Evolutionary conservation across 2,113 vertebrate species (phyloP).

Genomic region (Gasterosteus aculeatus): DNA sequence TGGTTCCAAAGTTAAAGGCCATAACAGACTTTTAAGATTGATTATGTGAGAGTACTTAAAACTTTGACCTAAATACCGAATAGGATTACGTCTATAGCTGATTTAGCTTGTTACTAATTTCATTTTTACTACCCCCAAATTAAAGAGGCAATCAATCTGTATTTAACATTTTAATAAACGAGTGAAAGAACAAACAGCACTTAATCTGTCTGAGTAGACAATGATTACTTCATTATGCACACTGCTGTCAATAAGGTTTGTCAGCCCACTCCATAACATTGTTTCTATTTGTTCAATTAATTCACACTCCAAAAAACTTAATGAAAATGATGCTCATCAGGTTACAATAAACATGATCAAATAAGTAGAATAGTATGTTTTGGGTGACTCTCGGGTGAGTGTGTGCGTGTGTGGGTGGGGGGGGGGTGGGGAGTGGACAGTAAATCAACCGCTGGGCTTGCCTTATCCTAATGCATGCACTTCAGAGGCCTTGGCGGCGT

Average conservation of each 20-base stretch:
- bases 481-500: slow-evolving; percentile 43
- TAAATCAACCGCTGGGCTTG: slow-evolving; percentile 39
- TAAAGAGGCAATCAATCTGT: slow-evolving; percentile 1
- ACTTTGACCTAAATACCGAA: slow-evolving; percentile 21
- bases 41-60: slow-evolving; percentile 17
- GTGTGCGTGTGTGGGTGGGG: background rate
- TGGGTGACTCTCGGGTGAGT: slow-evolving; percentile 34
- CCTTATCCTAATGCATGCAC: slow-evolving; percentile 44
- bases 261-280: background rate
- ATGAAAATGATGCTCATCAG: slow-evolving; percentile 13
- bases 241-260: slow-evolving; percentile 33
- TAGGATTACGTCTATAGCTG: slow-evolving; percentile 15
- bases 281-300: background rate
- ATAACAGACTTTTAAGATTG: slow-evolving; percentile 33
- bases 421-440: slow-evolving; percentile 43
- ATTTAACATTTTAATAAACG: slow-evolving; percentile 13
- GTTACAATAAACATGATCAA: slow-evolving; percentile 44
- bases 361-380: slow-evolving; percentile 38
- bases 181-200: background rate
- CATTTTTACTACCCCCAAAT: slow-evolving; percentile 4
- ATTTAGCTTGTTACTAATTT: slow-evolving; percentile 6
- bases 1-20: background rate
- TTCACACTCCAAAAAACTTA: background rate
- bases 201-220: slow-evolving; percentile 20
- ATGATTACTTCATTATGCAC: slow-evolving; percentile 33